These are phyloP conservation scores for Pocillopora meandrina DNA, from an alignment of 92 coral and sea anemone genomes.

Conservation along the genomic window DNA sequence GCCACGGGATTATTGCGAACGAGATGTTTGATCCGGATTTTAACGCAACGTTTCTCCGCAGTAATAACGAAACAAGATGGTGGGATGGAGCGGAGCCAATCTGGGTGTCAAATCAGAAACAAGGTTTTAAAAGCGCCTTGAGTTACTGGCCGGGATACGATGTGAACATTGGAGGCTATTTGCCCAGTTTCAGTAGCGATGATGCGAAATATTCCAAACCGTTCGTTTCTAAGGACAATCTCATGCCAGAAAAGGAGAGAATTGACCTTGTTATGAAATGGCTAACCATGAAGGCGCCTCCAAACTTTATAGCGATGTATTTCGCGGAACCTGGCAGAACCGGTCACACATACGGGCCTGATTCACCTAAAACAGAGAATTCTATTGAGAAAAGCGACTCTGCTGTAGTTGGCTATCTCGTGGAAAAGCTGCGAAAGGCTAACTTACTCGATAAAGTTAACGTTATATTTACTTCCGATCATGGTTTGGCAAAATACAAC, in stretches of 20 bases:
- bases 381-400: conserved; percentile 41
- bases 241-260: conserved; percentile 66
- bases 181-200: conserved; percentile 58
- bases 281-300: conserved; percentile 68
- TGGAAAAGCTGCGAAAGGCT: conserved; percentile 48
- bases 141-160: conserved; percentile 86
- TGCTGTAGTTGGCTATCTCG: conserved; percentile 67
- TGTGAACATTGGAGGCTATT: conserved; percentile 59
- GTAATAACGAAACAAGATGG: conserved; percentile 79
- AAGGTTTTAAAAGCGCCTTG: conserved; percentile 81
- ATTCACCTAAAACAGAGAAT: conserved; percentile 47
- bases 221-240: conserved; percentile 29
- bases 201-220: conserved; percentile 48
- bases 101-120: conserved; percentile 87
- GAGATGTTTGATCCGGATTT: conserved; percentile 80
- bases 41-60: conserved; percentile 52
- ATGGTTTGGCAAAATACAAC: conserved; percentile 72
- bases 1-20: conserved; percentile 84
- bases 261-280: conserved; percentile 68
- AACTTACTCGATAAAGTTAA: conserved; percentile 62
- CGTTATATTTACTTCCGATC: conserved; percentile 75
- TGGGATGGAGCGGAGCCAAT: conserved; percentile 89
- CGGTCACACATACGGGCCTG: conserved; percentile 65
- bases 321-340: conserved; percentile 57
- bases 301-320: conserved; percentile 76